Base-by-base conservation (phyloP, 2,113 vertebrate species). In the Callopanchax toddi region DNA sequence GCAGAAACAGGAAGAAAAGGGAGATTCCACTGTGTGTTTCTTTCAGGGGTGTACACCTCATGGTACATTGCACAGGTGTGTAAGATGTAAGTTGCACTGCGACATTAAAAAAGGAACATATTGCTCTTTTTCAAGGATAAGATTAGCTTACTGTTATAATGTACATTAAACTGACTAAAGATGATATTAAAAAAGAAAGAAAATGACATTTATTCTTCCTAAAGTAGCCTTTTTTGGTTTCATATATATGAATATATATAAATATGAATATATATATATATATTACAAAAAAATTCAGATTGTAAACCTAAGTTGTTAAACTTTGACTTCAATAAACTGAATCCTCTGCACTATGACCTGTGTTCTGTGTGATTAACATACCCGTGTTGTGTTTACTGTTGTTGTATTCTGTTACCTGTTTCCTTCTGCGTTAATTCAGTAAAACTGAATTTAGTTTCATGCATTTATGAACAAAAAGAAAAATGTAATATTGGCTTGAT, bases 41-140 rank as follows among this genome's bases (percentile, higher is more conserved):
- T 91, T 95, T 93, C 92, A 92, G 93, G 92, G 91, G 93, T 92
- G 91, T 93, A 93, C 92, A 93, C 93, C 94, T 95, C 94, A 93
- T 88, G 91, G 92, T 94, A 93, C 91, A 93, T 94, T 94, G 93
- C 93, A 95, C 92, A 94, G 93, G 93, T 93, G 90, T 95, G 93
- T 95, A 94, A 93, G 94, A 94, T 92, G 94, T 95, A 95, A 95
- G 94, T 95, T 95, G 93, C 93, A 94, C 92, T 95, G 94, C 94
- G 94, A 95, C 93, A 95, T 95, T 95, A 94, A 94, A 95, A 92
- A 93, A 94, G 93, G 92, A 95, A 94, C 94, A 94, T 94, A 94
- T 93, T 94, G 92, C 93, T 95, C 92, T 94, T 95, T 95, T 95
- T 94, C 91, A 94, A 94, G 92, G 87, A 94, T 93, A 92, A 90